phyloP scores from a whole-genome alignment of 2,113 vertebrate genomes.

The Lepus timidus region DNA sequence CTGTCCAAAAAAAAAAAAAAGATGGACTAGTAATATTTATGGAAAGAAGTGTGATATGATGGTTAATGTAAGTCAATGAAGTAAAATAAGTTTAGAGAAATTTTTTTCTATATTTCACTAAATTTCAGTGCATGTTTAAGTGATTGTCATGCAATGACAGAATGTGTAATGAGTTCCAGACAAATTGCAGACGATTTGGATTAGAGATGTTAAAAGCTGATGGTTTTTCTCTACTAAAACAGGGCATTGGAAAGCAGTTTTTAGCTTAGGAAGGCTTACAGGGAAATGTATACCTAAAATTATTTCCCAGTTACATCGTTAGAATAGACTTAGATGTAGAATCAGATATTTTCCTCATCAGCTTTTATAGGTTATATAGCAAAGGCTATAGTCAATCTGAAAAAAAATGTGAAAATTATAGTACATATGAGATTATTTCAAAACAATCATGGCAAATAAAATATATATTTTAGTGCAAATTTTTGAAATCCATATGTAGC shows the following conservation, averaged over 20 bases:
- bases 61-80: neutral
- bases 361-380: neutral
- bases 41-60: neutral
- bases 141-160: slow-evolving; percentile 36
- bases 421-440: neutral
- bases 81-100: neutral
- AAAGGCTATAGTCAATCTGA: neutral
- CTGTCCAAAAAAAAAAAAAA: neutral
- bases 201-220: slow-evolving; percentile 32
- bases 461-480: no score
- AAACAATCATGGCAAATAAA: no score
- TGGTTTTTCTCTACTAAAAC: slow-evolving; percentile 49
- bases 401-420: neutral
- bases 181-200: slow-evolving; percentile 33
- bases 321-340: neutral
- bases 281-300: neutral
- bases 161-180: slow-evolving; percentile 3
- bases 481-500: no score
- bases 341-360: slow-evolving; percentile 6
- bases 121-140: neutral
- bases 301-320: slow-evolving; percentile 11
- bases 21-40: neutral
- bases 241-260: slow-evolving; percentile 1
- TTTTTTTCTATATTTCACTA: neutral
- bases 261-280: neutral